Evolutionary conservation across 2,888 invertebrate species (phyloP).

Genomic region (Tenthredo distinguenda): DNA sequence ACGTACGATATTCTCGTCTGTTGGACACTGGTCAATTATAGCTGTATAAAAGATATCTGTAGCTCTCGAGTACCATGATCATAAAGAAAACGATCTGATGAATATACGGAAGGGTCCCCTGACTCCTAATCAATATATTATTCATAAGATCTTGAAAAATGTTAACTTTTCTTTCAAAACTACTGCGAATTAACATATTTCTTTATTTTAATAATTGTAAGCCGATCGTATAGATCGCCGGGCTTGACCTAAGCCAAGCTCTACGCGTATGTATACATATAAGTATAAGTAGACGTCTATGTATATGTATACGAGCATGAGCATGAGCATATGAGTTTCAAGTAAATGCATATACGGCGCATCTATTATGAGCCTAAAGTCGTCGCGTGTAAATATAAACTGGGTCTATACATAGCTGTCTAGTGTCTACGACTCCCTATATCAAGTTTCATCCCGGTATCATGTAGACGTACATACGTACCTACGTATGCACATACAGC

Average conservation of each 20-base stretch:
- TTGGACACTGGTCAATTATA: neutral
- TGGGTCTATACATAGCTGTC: slow-evolving; percentile 35
- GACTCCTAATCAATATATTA: neutral
- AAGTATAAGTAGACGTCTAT: neutral
- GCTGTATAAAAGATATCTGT: neutral
- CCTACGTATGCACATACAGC: neutral
- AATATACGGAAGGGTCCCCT: neutral
- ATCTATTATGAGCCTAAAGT: slow-evolving; percentile 71
- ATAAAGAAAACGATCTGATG: neutral
- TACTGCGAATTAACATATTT: neutral
- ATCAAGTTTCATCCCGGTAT: slow-evolving; percentile 42
- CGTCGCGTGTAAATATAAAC: slow-evolving; percentile 75
- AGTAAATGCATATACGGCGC: slow-evolving; percentile 46
- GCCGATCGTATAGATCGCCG: neutral
- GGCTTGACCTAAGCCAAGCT: neutral
- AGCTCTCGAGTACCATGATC: neutral
- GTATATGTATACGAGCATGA: neutral
- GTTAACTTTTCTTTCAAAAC: neutral
- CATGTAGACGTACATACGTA: neutral
- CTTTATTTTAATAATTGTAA: neutral
- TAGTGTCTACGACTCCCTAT: slow-evolving; percentile 41
- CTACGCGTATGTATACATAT: neutral
- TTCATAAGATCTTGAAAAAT: neutral
- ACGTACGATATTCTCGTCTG: slow-evolving; percentile 11
- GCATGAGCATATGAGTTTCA: neutral